Evolutionary conservation across 1,140 invertebrate species (phyloP).

Genomic region (Andrena cerasifolii): DNA sequence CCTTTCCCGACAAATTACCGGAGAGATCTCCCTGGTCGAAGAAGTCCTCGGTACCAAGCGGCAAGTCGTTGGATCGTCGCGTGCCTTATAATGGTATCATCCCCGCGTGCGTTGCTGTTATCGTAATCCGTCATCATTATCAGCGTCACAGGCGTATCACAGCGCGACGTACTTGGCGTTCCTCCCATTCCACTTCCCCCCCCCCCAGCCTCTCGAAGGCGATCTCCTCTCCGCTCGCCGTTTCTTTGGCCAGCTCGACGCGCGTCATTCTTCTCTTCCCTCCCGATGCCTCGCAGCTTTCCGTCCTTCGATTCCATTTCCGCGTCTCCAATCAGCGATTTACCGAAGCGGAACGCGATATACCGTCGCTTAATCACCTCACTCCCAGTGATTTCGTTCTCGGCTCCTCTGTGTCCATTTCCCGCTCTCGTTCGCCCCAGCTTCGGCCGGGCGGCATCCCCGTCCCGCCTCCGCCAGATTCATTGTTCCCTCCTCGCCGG

Average conservation of each 20-base stretch:
- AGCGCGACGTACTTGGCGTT: not conserved
- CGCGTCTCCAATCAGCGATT: conserved; percentile 38
- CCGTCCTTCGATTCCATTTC: conserved; percentile 38
- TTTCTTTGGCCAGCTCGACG: not conserved
- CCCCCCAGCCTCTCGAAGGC: not conserved
- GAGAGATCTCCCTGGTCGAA: no score
- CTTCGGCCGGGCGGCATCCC: not conserved
- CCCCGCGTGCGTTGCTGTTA: no score
- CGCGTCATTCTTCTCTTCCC: not conserved
- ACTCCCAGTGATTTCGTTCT: conserved; percentile 1
- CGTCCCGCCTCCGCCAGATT: no score
- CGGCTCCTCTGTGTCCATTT: not conserved
- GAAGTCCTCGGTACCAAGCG: no score
- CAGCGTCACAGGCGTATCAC: not conserved
- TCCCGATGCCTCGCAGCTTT: not conserved
- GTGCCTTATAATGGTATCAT: not conserved
- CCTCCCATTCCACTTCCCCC: not conserved
- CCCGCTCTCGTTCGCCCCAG: not conserved
- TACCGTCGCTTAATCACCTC: conserved; percentile 43
- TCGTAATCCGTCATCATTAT: not conserved
- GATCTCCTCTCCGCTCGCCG: conserved; percentile 1
- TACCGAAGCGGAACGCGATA: conserved; percentile 38
- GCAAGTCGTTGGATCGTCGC: no score
- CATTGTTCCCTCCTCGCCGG: no score
- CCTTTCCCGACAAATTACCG: no score